Evolutionary conservation across 2,888 invertebrate species (phyloP).

Genomic region (Geotrupes spiniger): DNA sequence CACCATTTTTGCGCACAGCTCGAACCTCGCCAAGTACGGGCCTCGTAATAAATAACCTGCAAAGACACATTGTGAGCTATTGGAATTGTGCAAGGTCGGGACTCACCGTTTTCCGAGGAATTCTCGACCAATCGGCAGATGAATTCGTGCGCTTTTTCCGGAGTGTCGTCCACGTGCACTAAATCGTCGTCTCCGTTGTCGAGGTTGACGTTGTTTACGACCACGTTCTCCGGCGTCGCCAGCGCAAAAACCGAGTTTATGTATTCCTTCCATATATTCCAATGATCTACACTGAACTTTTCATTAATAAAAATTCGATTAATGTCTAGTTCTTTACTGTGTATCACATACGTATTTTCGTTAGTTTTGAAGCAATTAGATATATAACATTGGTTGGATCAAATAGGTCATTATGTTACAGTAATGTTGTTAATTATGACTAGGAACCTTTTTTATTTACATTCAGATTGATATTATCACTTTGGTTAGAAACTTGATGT

Average conservation of each 20-base stretch:
- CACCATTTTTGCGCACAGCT: conserved; percentile 64
- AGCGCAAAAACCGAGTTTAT: conserved; percentile 68
- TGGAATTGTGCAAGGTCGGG: background rate
- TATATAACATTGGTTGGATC: too few relatives aligned
- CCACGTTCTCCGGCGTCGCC: conserved; percentile 40
- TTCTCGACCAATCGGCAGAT: conserved; percentile 47
- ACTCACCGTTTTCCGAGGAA: conserved; percentile 42
- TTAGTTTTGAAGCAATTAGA: too few relatives aligned
- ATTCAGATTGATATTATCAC: too few relatives aligned
- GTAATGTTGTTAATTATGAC: too few relatives aligned
- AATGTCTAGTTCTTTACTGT: too few relatives aligned
- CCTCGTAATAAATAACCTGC: conserved; percentile 63
- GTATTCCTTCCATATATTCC: conserved; percentile 73
- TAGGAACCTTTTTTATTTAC: too few relatives aligned
- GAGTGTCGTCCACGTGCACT: conserved; percentile 43
- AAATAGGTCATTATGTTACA: too few relatives aligned
- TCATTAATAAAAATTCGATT: too few relatives aligned
- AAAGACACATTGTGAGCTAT: conserved; percentile 19
- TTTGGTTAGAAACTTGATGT: too few relatives aligned
- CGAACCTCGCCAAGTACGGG: conserved; percentile 80
- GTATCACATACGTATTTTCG: too few relatives aligned
- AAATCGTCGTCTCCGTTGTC: conserved; percentile 28
- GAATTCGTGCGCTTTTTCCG: conserved; percentile 50
- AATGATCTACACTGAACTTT: conserved; percentile 59
- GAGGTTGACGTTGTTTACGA: conserved; percentile 21